These are phyloP conservation scores for Platysternon megacephalum DNA, from an alignment of 2,113 vertebrate species.

Conservation along the genomic window DNA sequence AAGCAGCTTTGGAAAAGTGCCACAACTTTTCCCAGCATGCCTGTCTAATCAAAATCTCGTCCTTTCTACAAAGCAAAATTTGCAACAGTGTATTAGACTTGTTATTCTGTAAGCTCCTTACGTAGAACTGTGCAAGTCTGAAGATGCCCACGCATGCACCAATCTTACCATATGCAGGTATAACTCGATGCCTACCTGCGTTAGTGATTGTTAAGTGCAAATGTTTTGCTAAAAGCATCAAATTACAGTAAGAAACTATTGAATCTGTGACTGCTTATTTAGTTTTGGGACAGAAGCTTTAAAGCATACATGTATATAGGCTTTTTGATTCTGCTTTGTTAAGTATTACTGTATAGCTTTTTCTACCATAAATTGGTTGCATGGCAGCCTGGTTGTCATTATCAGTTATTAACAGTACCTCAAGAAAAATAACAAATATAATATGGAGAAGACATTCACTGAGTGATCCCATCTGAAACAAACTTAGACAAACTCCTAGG, in stretches of 20 bases:
- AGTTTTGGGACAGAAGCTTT: background rate
- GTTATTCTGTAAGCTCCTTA: background rate
- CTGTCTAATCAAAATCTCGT: slow-evolving; percentile 50
- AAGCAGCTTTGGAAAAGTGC: no score
- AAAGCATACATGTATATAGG: background rate
- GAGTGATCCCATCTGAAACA: background rate
- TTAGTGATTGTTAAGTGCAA: background rate
- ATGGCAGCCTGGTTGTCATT: accelerated
- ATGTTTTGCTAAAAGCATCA: background rate
- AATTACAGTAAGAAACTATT: accelerated
- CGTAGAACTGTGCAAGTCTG: background rate
- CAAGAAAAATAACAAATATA: background rate
- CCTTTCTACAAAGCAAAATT: slow-evolving; percentile 6
- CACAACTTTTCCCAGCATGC: background rate
- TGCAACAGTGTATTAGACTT: background rate
- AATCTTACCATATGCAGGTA: background rate
- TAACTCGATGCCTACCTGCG: background rate
- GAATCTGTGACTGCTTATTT: background rate
- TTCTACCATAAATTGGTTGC: background rate
- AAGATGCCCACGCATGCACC: background rate
- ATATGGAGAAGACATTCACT: background rate
- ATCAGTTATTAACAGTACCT: background rate
- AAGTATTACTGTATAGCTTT: background rate
- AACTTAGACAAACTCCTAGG: slow-evolving; percentile 36
- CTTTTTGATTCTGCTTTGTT: background rate